A percentile compares a stretch with the other conserved stretches of the same genome.
phyloP scores from a whole-genome alignment of 2,888 invertebrate genomes.

The Zootermopsis nevadensis region DNA sequence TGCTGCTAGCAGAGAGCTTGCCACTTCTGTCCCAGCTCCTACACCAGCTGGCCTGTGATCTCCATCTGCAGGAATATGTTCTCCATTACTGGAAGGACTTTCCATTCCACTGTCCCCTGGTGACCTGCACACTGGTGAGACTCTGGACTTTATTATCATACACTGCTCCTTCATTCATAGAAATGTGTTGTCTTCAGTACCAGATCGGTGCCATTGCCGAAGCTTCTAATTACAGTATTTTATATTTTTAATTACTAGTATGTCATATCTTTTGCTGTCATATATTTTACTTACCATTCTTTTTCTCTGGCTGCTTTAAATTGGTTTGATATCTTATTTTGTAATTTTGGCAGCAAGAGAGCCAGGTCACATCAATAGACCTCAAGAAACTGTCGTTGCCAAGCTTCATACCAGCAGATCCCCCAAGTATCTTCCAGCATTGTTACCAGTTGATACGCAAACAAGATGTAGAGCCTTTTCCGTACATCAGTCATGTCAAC shows the following conservation, averaged over 20 bases:
- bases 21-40: slow-evolving; percentile 76
- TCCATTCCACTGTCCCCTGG: slow-evolving; percentile 70
- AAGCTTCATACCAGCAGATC: slow-evolving; percentile 70
- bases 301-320: too few species aligned
- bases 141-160: too few species aligned
- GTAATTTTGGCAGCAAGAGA: slow-evolving; percentile 51
- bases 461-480: slow-evolving; percentile 70
- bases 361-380: slow-evolving; percentile 70
- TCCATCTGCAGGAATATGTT: slow-evolving; percentile 76
- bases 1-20: slow-evolving; percentile 74
- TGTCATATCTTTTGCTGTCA: too few species aligned
- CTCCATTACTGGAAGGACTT: slow-evolving; percentile 90
- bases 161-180: too few species aligned
- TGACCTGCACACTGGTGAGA: neutral
- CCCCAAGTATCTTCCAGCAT: slow-evolving; percentile 79
- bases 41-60: slow-evolving; percentile 80
- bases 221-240: too few species aligned
- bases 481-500: slow-evolving; percentile 80
- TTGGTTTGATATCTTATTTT: neutral
- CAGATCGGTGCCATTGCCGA: too few species aligned
- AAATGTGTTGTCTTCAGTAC: too few species aligned
- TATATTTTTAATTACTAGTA: too few species aligned
- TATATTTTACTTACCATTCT: too few species aligned
- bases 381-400: slow-evolving; percentile 72
- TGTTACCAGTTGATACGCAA: slow-evolving; percentile 73